Base-by-base conservation (phyloP, 2,113 vertebrate genomes). In the Antigone vipio region DNA sequence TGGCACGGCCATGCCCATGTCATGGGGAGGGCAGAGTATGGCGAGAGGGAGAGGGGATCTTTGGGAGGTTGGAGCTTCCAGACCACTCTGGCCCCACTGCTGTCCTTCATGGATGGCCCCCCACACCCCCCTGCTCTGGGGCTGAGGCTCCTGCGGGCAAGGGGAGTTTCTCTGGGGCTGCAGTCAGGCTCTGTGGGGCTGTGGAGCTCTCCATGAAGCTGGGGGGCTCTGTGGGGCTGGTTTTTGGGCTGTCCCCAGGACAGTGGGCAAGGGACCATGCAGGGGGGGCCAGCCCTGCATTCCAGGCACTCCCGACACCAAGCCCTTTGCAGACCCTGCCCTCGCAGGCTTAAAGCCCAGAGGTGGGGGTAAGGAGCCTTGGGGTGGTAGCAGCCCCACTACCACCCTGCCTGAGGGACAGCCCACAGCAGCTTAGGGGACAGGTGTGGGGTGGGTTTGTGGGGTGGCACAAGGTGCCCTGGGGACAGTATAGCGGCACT, bases 191-290 rank as follows among this genome's bases (percentile, higher is more conserved):
- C 50, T 59, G 15, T 35, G 50, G 50, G 63, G 26, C 58, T 47
- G 26, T 5, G 1, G 34, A 66, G 4, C 60, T 85, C 45, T 69
- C 59, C 34, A 9, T 11, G 45, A 30, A 49, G 26, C 26, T 38
- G 11, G 2, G 14, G 8, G 1, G 6, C 5, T 44, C 32, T 35
- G 7, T 7, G 42, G 9, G 12, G 9, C 44, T 40, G 21, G 1
- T 49, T 74, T 22, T 35, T 38, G 38, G 26, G 30, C 34, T 56
- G 1, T 9, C 52, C 8, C 12, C 16, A 3, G 12, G 22, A 34
- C 66, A 58, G 17, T 23, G 27, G 17, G 21, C 21, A 68, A 55
- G 5, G n/a, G 27, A 59, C 21, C 42, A 35, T 0, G 0, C 10
- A 8, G 30, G 4, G 4, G 13, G 29, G 44, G 8, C 27, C 38